These are phyloP conservation scores for Homarus americanus DNA, from an alignment of 1,140 invertebrate species.

Conservation along the genomic window DNA sequence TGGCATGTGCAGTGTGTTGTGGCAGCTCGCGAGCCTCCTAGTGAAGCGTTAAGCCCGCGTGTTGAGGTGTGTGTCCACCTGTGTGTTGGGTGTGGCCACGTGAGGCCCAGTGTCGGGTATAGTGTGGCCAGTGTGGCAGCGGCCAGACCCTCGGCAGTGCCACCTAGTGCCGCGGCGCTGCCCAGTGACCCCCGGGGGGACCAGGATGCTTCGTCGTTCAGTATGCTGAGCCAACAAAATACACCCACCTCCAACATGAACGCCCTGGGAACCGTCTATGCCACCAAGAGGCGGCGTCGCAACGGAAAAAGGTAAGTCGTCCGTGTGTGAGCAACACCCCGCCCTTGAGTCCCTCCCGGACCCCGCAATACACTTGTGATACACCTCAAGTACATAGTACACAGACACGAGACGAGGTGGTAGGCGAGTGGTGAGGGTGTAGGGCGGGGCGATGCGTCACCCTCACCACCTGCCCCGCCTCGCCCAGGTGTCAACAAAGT, in stretches of 20 bases:
- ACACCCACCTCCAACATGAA: slow-evolving; percentile 68
- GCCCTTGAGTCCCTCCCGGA: too few relatives aligned
- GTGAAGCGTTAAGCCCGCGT: slow-evolving; percentile 19
- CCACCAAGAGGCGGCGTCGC: slow-evolving; percentile 63
- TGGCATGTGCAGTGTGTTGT: slow-evolving; percentile 46
- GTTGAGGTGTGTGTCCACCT: slow-evolving; percentile 20
- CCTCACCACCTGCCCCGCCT: too few relatives aligned
- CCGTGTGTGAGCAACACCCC: too few relatives aligned
- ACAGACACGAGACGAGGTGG: too few relatives aligned
- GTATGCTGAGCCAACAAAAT: slow-evolving; percentile 68
- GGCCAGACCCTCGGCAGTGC: slow-evolving; percentile 39
- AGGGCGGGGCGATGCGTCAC: too few relatives aligned
- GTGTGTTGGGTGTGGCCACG: slow-evolving; percentile 19
- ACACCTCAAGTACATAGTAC: too few relatives aligned
- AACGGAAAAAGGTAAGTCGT: slow-evolving; percentile 62
- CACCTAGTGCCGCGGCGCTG: slow-evolving; percentile 25
- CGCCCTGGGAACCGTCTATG: slow-evolving; percentile 66
- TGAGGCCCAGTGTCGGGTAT: slow-evolving; percentile 5
- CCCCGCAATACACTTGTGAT: too few relatives aligned
- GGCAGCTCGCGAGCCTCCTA: slow-evolving; percentile 32
- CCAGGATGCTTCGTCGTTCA: slow-evolving; percentile 46
- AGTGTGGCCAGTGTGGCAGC: slow-evolving; percentile 21
- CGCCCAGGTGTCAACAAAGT: too few relatives aligned
- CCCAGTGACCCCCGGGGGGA: not conserved
- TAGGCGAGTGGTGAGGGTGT: too few relatives aligned